Evolutionary conservation across 2,888 invertebrate genomes (phyloP).

Genomic region (Morpho deidamia): DNA sequence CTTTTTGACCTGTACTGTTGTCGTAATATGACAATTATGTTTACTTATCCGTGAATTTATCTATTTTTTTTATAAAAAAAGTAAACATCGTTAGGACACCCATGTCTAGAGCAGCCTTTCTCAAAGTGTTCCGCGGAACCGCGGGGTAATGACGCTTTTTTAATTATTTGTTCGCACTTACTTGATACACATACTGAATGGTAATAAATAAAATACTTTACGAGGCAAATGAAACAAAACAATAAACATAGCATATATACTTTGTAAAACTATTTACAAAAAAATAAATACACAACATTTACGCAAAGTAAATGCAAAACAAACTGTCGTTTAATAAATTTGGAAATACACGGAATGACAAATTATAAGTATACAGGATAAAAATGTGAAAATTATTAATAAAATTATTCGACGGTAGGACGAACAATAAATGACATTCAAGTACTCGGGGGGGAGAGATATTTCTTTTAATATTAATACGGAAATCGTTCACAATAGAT

Average conservation of each 20-base stretch:
- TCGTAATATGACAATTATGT: too few species aligned
- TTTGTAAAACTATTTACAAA: conserved; percentile 65
- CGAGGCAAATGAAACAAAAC: conserved; percentile 7
- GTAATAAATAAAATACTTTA: background rate
- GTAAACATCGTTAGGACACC: too few species aligned
- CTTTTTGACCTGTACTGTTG: too few species aligned
- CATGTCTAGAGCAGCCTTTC: too few species aligned
- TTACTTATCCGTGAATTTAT: too few species aligned
- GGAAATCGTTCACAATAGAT: conserved; percentile 52
- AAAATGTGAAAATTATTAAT: background rate
- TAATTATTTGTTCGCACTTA: too few species aligned
- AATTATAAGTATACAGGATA: conserved; percentile 22
- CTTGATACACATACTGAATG: too few species aligned
- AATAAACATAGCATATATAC: conserved; percentile 29
- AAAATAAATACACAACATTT: conserved; percentile 58
- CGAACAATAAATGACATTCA: background rate
- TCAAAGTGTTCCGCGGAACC: too few species aligned
- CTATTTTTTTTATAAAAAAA: too few species aligned
- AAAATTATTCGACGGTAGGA: background rate
- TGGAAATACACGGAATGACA: conserved; percentile 48
- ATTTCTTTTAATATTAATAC: conserved; percentile 15
- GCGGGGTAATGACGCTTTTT: too few species aligned
- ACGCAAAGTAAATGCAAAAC: conserved; percentile 48
- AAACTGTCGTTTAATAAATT: conserved; percentile 24
- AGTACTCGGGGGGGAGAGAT: background rate